Evolutionary conservation across 2,113 vertebrate genomes (phyloP).

Genomic region (Sinocyclocheilus anshuiensis): DNA sequence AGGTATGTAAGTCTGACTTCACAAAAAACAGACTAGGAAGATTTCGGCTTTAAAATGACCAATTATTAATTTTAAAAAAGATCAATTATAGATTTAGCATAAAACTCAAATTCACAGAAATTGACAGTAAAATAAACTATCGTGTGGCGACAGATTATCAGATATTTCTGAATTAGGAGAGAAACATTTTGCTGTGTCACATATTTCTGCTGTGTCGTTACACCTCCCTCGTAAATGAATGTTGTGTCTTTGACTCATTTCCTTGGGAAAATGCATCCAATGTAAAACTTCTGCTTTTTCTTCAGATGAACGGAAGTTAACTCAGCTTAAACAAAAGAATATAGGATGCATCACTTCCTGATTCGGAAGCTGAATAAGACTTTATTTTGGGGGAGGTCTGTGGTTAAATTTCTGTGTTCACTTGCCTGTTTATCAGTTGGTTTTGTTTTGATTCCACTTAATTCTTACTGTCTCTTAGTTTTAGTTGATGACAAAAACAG

Average conservation of each 20-base stretch:
- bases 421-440: neutral
- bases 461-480: neutral
- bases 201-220: neutral
- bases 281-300: neutral
- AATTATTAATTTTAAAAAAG: neutral
- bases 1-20: neutral
- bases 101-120: neutral
- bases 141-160: neutral
- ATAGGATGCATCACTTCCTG: neutral
- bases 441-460: neutral
- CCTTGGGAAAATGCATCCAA: neutral
- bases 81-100: neutral
- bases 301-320: neutral
- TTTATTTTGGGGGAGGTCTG: neutral
- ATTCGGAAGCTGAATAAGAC: neutral
- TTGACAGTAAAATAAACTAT: neutral
- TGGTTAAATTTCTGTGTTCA: neutral
- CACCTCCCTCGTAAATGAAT: neutral
- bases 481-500: neutral
- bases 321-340: neutral
- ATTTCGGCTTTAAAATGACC: neutral
- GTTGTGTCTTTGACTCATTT: neutral
- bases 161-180: constrained; percentile 16
- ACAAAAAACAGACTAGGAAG: neutral
- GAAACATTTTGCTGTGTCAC: constrained; percentile 2